phyloP scores from a whole-genome alignment of 1,140 invertebrate genomes.

The Plutomurus gul region DNA sequence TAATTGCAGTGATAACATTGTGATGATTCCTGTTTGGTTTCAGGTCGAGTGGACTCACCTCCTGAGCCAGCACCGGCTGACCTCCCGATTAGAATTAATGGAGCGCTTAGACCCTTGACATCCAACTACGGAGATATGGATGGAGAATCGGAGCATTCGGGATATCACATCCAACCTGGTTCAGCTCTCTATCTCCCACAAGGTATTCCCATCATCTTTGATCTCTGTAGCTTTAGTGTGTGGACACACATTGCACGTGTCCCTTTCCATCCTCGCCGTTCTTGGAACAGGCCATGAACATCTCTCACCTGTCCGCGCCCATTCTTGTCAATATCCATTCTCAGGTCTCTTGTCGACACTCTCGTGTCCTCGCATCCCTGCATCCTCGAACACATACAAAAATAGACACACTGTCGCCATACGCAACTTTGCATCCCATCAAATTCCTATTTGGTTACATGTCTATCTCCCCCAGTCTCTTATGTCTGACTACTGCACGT shows the following conservation, averaged over 20 bases:
- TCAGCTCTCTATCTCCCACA: constrained; percentile 50
- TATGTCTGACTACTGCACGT: no score
- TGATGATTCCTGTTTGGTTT: not conserved
- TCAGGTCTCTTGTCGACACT: not conserved
- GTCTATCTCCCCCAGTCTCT: no score
- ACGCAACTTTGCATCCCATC: no score
- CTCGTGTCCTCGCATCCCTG: not conserved
- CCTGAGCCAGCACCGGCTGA: constrained; percentile 53
- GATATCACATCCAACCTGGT: constrained; percentile 49
- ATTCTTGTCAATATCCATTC: constrained; percentile 7
- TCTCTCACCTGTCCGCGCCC: not conserved
- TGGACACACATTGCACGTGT: not conserved
- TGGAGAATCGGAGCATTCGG: constrained; percentile 41
- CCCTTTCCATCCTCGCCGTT: not conserved
- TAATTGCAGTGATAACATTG: no score
- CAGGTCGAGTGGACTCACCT: constrained; percentile 42
- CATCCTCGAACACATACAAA: not conserved
- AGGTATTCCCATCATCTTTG: constrained; percentile 35
- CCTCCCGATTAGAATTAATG: constrained; percentile 51
- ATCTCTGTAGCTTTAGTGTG: not conserved
- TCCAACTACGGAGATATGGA: constrained; percentile 48
- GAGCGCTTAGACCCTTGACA: constrained; percentile 46
- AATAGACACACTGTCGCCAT: not conserved
- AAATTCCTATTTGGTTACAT: no score
- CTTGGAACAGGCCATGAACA: not conserved